These are phyloP conservation scores for Lepidonotus clava DNA, from an alignment of 2,888 invertebrate species.

Conservation along the genomic window DNA sequence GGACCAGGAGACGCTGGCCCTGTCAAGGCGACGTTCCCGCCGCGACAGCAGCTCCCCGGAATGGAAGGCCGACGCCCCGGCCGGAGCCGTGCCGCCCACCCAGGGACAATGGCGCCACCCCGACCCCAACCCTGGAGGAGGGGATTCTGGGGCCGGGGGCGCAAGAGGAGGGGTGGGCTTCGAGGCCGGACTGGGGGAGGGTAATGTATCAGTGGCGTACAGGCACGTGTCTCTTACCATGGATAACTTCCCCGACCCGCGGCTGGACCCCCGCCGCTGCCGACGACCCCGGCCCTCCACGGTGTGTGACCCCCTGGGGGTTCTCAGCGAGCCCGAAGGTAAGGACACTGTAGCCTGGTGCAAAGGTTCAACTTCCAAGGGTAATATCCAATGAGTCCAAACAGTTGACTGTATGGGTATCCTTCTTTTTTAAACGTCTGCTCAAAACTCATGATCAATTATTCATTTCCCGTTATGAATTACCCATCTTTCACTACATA, in stretches of 20 bases:
- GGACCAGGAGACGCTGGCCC: no score
- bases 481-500: no score
- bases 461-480: no score
- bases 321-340: conserved; percentile 24
- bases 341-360: not conserved
- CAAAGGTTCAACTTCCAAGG: no score
- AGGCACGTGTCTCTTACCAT: conserved; percentile 4
- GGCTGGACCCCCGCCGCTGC: conserved; percentile 15
- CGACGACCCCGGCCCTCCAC: conserved; percentile 8
- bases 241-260: conserved; percentile 35
- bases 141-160: not conserved
- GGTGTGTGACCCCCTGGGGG: conserved; percentile 37
- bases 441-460: no score
- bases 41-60: no score
- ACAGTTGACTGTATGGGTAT: no score
- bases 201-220: conserved; percentile 6
- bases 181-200: not conserved
- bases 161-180: not conserved
- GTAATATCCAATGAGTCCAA: no score
- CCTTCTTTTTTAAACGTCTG: no score
- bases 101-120: not conserved
- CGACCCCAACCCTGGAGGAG: not conserved
- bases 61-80: not conserved
- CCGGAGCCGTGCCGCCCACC: not conserved
- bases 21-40: no score